These are phyloP conservation scores for Orientallactaga sibirica DNA, from an alignment of 2,797 vertebrate genomes.

Conservation along the genomic window DNA sequence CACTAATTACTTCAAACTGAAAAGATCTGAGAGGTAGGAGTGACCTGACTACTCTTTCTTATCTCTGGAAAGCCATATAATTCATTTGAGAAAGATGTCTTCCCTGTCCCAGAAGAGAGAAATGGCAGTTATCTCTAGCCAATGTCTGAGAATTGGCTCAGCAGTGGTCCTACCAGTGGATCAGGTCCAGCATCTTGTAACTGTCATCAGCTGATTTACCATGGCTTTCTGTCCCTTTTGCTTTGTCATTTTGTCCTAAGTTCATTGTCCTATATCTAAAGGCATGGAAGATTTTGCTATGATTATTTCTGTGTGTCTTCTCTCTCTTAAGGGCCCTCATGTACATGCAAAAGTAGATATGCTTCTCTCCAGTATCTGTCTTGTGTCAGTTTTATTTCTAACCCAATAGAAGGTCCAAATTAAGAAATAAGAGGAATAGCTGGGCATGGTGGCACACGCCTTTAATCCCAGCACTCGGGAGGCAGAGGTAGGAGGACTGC, in stretches of 20 bases:
- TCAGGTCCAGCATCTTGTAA: not conserved
- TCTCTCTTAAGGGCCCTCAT: not conserved
- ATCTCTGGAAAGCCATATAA: too few relatives aligned
- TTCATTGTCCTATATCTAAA: not conserved
- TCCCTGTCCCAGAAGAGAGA: too few relatives aligned
- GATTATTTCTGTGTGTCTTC: not conserved
- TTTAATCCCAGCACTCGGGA: too few relatives aligned
- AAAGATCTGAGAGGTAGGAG: not conserved
- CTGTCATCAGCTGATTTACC: not conserved
- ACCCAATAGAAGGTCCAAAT: not conserved
- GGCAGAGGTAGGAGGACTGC: too few relatives aligned
- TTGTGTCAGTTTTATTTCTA: not conserved
- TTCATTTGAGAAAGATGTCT: not conserved
- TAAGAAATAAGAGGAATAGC: not conserved
- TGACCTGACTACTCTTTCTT: too few relatives aligned
- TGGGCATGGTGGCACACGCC: too few relatives aligned
- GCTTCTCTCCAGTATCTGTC: not conserved
- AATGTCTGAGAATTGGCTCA: not conserved
- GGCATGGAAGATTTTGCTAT: not conserved
- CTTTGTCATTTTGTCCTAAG: not conserved
- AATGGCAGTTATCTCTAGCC: not conserved
- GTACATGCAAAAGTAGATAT: not conserved
- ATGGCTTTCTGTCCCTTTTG: not conserved
- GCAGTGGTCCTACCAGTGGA: not conserved
- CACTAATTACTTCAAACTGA: not conserved